phyloP scores from a whole-genome alignment of 2,888 invertebrate species.

The Eristalis intricaria region DNA sequence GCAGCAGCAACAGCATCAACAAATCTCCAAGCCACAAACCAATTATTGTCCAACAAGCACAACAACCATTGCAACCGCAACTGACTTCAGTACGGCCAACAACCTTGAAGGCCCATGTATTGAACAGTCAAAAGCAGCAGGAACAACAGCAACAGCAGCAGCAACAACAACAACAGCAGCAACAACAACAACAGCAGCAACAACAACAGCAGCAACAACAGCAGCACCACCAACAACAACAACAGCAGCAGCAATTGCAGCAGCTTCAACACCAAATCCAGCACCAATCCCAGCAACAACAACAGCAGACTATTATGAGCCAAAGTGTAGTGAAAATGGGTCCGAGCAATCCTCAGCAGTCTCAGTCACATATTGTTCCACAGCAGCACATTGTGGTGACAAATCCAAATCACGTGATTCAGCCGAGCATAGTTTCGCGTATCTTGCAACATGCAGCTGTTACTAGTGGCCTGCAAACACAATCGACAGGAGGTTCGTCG shows the following conservation, averaged over 20 bases:
- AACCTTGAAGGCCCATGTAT: constrained; percentile 85
- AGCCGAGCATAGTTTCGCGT: constrained; percentile 73
- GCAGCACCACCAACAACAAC: constrained; percentile 71
- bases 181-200: constrained; percentile 60
- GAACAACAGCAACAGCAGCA: constrained; percentile 74
- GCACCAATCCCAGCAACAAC: constrained; percentile 50
- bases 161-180: constrained; percentile 56
- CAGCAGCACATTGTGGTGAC: constrained; percentile 76
- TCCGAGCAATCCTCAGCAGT: constrained; percentile 61
- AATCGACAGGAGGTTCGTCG: constrained; percentile 57
- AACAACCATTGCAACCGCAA: constrained; percentile 79
- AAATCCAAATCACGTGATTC: constrained; percentile 76
- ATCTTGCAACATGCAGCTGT: constrained; percentile 51
- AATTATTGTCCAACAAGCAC: constrained; percentile 76
- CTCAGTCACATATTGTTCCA: constrained; percentile 48
- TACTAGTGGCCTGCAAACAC: constrained; percentile 37
- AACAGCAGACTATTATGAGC: constrained; percentile 33
- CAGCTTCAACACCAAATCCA: constrained; percentile 51
- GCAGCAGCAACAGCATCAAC: constrained; percentile 79
- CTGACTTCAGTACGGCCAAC: constrained; percentile 81
- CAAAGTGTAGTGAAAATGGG: constrained; percentile 62
- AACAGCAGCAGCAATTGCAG: constrained; percentile 73
- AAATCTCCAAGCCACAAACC: constrained; percentile 75
- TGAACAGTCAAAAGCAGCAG: constrained; percentile 82
- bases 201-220: constrained; percentile 72